Conservation (phyloP, 2,888 invertebrate species). For the Dryobota labecula region DNA sequence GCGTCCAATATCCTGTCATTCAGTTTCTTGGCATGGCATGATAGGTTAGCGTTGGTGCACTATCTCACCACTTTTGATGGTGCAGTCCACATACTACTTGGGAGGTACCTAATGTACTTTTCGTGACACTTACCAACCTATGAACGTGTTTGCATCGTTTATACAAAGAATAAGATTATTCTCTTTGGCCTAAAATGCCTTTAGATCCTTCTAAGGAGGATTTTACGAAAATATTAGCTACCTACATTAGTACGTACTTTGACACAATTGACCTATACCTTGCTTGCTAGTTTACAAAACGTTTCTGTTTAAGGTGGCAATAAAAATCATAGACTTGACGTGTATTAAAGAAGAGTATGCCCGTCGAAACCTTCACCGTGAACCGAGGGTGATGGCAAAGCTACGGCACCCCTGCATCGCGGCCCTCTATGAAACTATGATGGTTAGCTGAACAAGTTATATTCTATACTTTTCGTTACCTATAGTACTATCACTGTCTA, state of each 20-base stretch:
- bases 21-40: not conserved
- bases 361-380: constrained; percentile 92
- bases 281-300: not conserved
- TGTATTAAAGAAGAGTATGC: constrained; percentile 94
- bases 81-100: not conserved
- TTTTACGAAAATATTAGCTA: too few relatives aligned
- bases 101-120: not conserved
- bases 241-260: too few relatives aligned
- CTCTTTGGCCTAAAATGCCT: not conserved
- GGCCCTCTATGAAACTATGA: constrained; percentile 93
- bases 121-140: not conserved
- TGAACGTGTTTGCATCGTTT: not conserved
- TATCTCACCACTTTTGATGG: not conserved
- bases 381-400: constrained; percentile 93
- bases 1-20: constrained; percentile 3
- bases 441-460: constrained; percentile 80
- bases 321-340: constrained; percentile 93
- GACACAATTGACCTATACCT: too few relatives aligned
- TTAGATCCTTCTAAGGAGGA: not conserved
- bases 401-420: constrained; percentile 94
- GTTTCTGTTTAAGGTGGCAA: constrained; percentile 90
- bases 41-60: not conserved
- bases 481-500: not conserved
- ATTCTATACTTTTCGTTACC: not conserved
- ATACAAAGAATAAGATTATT: not conserved